Evolutionary conservation across 1,140 invertebrate genomes (phyloP), one percentile per base, ranked within the genome.

Genomic region (Zaprionus ghesquierei): DNA sequence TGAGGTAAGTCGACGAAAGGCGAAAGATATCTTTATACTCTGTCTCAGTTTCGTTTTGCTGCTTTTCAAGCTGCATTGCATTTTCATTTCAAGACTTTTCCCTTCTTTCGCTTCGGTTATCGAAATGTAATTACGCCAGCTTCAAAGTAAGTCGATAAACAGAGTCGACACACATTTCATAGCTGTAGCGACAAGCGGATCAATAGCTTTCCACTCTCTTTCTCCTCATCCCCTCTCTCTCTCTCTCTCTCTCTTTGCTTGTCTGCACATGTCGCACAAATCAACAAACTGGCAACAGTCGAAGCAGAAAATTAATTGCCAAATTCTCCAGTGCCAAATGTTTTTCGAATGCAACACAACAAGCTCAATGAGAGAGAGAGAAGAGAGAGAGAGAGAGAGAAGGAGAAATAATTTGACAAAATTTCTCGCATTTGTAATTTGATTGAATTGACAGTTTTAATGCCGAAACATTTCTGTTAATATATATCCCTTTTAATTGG

Each of bases 81-180:
- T 56, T 69, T 23, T 22, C n/a, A 68, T 68, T 60, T 20, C 3
- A 46, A 12, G 18, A 5, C 64, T 56, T 76, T 41, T 15, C 64
- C 31, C 44, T 56, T 10, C 23, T 22, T 8, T 69, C 25, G 4
- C 10, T 50, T 29, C 25, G 6, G 31, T 63, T 74, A 49, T 82
- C 31, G 29, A 86, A 77, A 71, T 84, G 80, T 84, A 82, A 84
- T 82, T 84, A 84, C 75, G 58, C 38, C 53, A 59, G 59, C 71
- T 78, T 70, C 69, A 70, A 75, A 77, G 69, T 55, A 73, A 71
- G 49, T 72, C 29, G 29, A 72, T 29, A 61, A 10, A 18, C 15
- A 46, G 41, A 46, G 9, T 12, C 6, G 41, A 22, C 41, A 46
- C 20, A 5, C 41, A 20, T 18, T 12, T 22, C 18, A 12, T 22